Base-by-base conservation (phyloP, 2,888 invertebrate genomes). In the Amphimallon solstitiale region DNA sequence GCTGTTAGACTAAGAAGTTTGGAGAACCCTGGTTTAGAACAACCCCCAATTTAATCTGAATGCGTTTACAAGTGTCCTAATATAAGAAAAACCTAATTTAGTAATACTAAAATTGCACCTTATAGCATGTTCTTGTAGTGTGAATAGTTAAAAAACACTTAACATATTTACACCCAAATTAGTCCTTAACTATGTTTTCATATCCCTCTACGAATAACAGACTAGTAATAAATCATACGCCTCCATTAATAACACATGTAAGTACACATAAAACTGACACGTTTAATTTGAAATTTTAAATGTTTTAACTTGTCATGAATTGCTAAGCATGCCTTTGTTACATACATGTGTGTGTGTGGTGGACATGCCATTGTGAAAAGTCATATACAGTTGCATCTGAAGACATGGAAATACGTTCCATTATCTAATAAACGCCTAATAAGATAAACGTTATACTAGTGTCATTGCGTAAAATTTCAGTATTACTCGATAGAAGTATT, bases 341-440 rank as follows among this genome's bases (percentile, higher is more conserved):
- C 29, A 35, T 15, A 35, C 17, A 14, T 23, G 17, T 23, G 14
- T 15, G 51, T 51, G 10, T 9, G 3, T n/a, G n/a, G 21, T 48
- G 35, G 15, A 14, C 1, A n/a, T 15, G 14, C 15, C 9, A 35
- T 9, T 15, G 35, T 14, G 14, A 14, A 34, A 51, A 35, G 14
- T 49, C 29, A 7, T 29, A 46, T 17, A 17, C 46, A 21, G 46
- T 14, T 17, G 46, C 46, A 46, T 14, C 21, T 52, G 35, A 52
- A 52, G 52, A 29, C 52, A 37, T 51, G 62, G 49, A 63, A 63
- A 49, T 51, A 21, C 21, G 37, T 15, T 35, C 19, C 46, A 63
- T 63, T 63, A 63, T 51, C 38, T 51, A 63, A 63, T 63, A 48
- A 29, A 63, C n/a, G 40, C 12, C 21, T 40, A 49, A 63, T 40